These are phyloP conservation scores for Colletes collaris DNA, from an alignment of 2,888 invertebrate genomes.

Conservation along the genomic window DNA sequence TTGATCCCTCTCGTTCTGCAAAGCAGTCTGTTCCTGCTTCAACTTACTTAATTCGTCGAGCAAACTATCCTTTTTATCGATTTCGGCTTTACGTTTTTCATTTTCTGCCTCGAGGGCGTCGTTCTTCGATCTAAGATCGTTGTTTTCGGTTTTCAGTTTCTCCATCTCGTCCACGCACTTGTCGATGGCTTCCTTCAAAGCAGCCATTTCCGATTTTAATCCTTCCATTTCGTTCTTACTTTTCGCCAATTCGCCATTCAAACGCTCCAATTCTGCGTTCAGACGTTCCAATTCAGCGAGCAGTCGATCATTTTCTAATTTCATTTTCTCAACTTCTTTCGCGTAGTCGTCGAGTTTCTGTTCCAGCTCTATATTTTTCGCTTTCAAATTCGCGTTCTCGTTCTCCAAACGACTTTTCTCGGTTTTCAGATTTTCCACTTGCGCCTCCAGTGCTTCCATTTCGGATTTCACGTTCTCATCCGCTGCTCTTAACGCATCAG, in stretches of 20 bases:
- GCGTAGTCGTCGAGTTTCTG: slow-evolving; percentile 41
- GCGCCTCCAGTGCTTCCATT: slow-evolving; percentile 28
- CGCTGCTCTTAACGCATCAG: slow-evolving; percentile 14
- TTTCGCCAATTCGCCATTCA: slow-evolving; percentile 38
- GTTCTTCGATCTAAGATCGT: slow-evolving; percentile 51
- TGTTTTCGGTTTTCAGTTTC: slow-evolving; percentile 53
- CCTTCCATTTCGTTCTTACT: slow-evolving; percentile 31
- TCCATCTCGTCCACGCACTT: slow-evolving; percentile 48
- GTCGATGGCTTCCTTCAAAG: slow-evolving; percentile 46
- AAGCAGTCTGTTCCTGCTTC: slow-evolving; percentile 41
- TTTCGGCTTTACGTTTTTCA: slow-evolving; percentile 44
- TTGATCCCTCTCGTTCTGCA: slow-evolving; percentile 46
- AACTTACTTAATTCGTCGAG: slow-evolving; percentile 42
- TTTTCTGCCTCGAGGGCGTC: slow-evolving; percentile 39
- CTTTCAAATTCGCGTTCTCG: slow-evolving; percentile 32
- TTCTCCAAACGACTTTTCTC: slow-evolving; percentile 23
- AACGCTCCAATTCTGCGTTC: slow-evolving; percentile 32
- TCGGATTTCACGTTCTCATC: slow-evolving; percentile 14
- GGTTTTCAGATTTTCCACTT: neutral
- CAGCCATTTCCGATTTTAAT: slow-evolving; percentile 41
- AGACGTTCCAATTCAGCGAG: slow-evolving; percentile 39
- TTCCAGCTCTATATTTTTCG: slow-evolving; percentile 47
- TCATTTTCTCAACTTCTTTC: slow-evolving; percentile 30
- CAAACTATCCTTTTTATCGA: slow-evolving; percentile 52
- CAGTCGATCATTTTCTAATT: slow-evolving; percentile 44